Evolutionary conservation across 2,113 vertebrate species (phyloP), one percentile per base, ranked within the genome.

Genomic region (Vombatus ursinus): DNA sequence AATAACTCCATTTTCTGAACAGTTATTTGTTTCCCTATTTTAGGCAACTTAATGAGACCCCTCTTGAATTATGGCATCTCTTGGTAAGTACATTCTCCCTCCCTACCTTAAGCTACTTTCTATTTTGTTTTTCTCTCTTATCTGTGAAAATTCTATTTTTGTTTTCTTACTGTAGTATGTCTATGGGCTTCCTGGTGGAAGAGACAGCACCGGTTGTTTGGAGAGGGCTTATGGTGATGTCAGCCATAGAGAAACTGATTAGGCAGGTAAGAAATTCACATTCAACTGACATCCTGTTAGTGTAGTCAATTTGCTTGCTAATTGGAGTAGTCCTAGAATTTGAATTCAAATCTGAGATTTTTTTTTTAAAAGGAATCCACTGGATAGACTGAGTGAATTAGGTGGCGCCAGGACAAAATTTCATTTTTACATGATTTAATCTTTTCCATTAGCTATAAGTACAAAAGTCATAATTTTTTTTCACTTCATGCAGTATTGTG

Each of bases 211-310:
- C 99, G 0, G 97, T 99, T 96, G 99, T 99, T 54, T 99, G 99
- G 99, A 98, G 99, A 96, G 99, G 99, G 0, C 99, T 99, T 96
- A 99, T 99, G 99, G 99, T 99, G 50, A 99, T 99, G 99, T 99
- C 99, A 94, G 99, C 99, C 16, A 97, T 99, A 97, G 99, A 99
- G 97, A 99, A 99, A 89, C 97, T 99, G 51, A 98, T 99, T 97
- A 99, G 99, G 96, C 99, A 99, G 99, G 99, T 99, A 98, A 98
- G 98, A 68, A 89, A 26, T 52, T 94, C 95, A 31, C 50, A 90
- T 96, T 92, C 89, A 97, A 44, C n/a, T 93, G 50, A 77, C 2
- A 50, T 94, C 94, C 95, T 95, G 91, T 92, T 96, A 89, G 95
- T 96, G 5, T 16, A 3, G 54, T 90, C 84, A 94, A 49, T 95